phyloP scores from a whole-genome alignment of 2,797 vertebrate genomes.

The Oophaga sylvatica region DNA sequence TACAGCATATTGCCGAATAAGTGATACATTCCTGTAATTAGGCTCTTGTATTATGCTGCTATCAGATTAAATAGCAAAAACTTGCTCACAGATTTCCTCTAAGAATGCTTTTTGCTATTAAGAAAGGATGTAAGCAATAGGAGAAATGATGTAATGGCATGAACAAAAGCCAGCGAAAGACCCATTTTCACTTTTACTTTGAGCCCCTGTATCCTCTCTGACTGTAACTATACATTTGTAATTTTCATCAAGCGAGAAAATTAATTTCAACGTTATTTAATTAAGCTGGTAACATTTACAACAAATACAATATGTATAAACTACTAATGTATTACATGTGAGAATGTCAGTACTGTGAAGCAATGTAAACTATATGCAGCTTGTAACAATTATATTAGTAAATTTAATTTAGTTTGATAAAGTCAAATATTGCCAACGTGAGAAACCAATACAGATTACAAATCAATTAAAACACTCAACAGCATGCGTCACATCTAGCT shows the following conservation, averaged over 20 bases:
- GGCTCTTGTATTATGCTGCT: too few relatives aligned
- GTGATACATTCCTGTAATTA: too few relatives aligned
- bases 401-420: neutral
- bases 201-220: too few relatives aligned
- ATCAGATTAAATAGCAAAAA: too few relatives aligned
- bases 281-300: neutral
- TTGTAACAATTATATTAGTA: neutral
- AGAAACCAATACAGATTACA: conserved; percentile 10
- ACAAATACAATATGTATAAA: neutral
- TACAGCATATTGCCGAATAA: too few relatives aligned
- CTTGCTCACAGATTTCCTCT: too few relatives aligned
- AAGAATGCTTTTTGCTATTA: too few relatives aligned
- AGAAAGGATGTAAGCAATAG: too few relatives aligned
- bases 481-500: neutral
- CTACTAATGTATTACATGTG: neutral
- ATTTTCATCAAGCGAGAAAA: neutral
- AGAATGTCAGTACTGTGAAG: neutral
- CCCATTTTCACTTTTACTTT: too few relatives aligned
- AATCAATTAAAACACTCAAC: neutral
- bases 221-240: neutral
- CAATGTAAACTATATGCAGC: neutral
- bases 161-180: too few relatives aligned
- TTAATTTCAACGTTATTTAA: neutral
- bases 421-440: neutral
- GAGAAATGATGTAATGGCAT: too few relatives aligned